Evolutionary conservation across 2,113 vertebrate species (phyloP).

Genomic region (Sakesphorus luctuosus): DNA sequence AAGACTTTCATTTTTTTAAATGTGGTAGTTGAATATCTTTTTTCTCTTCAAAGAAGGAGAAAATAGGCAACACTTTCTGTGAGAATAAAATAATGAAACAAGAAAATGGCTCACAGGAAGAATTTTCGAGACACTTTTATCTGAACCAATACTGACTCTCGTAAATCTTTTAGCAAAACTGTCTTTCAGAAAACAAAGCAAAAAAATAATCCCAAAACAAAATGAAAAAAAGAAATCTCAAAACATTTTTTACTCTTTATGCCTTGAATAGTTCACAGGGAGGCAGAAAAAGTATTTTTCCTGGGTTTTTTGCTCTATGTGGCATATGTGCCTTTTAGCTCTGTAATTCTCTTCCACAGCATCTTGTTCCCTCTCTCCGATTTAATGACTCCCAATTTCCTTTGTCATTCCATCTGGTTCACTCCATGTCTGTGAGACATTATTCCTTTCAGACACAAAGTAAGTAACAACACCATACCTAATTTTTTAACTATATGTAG

Average conservation of each 20-base stretch:
- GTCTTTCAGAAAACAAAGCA: not conserved
- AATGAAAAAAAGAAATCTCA: not conserved
- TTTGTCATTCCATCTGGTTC: conserved; percentile 44
- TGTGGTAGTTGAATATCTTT: not conserved
- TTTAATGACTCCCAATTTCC: conserved; percentile 47
- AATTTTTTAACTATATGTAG: not conserved
- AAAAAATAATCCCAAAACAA: not conserved
- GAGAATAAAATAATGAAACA: conserved; percentile 39
- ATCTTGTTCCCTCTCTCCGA: conserved; percentile 12
- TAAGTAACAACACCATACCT: not conserved
- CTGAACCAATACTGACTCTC: not conserved
- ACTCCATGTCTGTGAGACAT: not conserved
- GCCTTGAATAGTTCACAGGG: not conserved
- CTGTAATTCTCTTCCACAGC: conserved; percentile 23
- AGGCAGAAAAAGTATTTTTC: not conserved
- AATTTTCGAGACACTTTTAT: conserved; percentile 20
- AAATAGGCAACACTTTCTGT: conserved; percentile 15
- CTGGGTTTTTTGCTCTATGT: not conserved
- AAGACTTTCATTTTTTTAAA: not conserved
- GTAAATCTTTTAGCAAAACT: conserved; percentile 9
- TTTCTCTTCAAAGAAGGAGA: conserved; percentile 28
- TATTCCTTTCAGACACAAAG: conserved; percentile 5
- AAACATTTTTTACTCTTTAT: not conserved
- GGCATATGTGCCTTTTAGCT: conserved; percentile 25
- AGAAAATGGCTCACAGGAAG: not conserved